Evolutionary conservation across 35 echinoderm and acorn worm genomes (phyloP).

Genomic region (Strongylocentrotus purpuratus): DNA sequence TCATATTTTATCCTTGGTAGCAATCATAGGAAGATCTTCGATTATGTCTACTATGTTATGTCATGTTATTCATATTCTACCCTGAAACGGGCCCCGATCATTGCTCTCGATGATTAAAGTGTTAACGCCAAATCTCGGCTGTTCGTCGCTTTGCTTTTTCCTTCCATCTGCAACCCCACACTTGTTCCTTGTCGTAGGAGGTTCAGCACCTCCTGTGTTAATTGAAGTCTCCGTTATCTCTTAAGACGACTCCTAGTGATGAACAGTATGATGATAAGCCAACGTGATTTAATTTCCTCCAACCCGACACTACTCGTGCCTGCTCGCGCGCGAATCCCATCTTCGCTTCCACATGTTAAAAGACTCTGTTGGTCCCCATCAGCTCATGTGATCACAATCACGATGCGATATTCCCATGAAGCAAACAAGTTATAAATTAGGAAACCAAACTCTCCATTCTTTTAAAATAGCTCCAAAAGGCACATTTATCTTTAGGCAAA

Average conservation of each 20-base stretch:
- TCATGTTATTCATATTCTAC: neutral
- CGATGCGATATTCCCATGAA: neutral
- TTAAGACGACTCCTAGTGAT: conserved; percentile 8
- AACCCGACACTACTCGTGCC: neutral
- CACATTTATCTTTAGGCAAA: neutral
- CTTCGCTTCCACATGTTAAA: neutral
- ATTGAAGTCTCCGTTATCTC: conserved; percentile 46
- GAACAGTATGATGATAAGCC: neutral
- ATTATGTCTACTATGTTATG: neutral
- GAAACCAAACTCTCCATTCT: neutral
- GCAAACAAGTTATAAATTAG: neutral
- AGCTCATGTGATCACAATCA: neutral
- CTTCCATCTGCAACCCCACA: neutral
- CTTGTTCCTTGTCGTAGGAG: neutral
- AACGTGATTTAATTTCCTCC: conserved; percentile 41
- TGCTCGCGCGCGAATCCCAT: neutral
- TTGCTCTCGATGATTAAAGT: neutral
- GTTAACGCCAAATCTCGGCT: neutral
- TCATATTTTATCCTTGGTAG: neutral
- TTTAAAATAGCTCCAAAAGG: neutral
- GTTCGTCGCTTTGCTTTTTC: neutral
- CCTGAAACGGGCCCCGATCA: neutral
- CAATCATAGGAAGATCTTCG: neutral
- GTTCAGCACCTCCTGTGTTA: conserved; percentile 7
- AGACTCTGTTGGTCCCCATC: neutral